Conservation (phyloP, 2,888 invertebrate species). For the Agelastica alni region DNA sequence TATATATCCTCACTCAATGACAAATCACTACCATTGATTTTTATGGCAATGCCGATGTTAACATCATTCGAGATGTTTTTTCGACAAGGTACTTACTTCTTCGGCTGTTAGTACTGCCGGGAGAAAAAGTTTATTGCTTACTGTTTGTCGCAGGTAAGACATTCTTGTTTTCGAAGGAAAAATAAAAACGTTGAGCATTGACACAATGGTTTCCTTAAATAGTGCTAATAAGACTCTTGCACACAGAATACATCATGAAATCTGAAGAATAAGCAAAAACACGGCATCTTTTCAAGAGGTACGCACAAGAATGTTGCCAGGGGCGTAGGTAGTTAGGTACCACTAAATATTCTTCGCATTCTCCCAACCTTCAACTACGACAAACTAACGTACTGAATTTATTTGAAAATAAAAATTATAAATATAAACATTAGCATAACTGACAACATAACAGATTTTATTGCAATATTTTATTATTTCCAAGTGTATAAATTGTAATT, state of each 20-base stretch:
- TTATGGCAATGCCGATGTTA: constrained; percentile 42
- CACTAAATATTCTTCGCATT: neutral
- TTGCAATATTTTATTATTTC: too few species aligned
- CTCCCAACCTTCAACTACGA: neutral
- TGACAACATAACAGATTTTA: neutral
- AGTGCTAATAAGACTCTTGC: constrained; percentile 52
- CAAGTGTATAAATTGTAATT: too few species aligned
- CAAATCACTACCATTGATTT: constrained; percentile 46
- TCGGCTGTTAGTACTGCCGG: constrained; percentile 26
- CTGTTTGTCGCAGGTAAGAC: constrained; percentile 43
- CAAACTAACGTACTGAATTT: neutral
- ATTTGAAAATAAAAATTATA: neutral
- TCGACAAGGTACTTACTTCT: constrained; percentile 31
- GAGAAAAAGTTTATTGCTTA: constrained; percentile 45
- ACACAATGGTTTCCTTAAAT: constrained; percentile 52
- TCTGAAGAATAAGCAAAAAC: constrained; percentile 49
- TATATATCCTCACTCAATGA: constrained; percentile 36
- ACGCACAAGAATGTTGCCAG: constrained; percentile 45
- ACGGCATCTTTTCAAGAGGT: constrained; percentile 45
- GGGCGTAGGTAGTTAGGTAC: constrained; percentile 6
- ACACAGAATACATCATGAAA: constrained; percentile 52
- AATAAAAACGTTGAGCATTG: constrained; percentile 48
- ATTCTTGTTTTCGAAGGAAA: constrained; percentile 45
- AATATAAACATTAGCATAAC: neutral
- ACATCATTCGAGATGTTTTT: constrained; percentile 37